phyloP scores from a whole-genome alignment of 2,888 invertebrate genomes.

The Nymphalis urticae region DNA sequence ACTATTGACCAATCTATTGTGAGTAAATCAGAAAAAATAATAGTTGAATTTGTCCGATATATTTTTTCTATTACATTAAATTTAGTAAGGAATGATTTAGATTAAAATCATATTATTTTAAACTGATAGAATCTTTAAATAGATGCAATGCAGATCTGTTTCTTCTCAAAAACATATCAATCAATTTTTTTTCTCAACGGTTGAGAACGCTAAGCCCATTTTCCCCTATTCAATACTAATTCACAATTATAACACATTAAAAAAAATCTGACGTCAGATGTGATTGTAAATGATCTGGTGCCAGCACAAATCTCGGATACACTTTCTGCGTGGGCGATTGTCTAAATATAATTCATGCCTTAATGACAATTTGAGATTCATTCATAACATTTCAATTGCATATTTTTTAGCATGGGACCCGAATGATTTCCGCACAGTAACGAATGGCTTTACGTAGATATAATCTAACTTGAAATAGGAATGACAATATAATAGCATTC shows the following conservation, averaged over 20 bases:
- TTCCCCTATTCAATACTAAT: not conserved
- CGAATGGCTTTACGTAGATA: not conserved
- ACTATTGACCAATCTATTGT: not conserved
- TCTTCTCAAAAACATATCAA: conserved; percentile 21
- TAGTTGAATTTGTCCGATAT: no score
- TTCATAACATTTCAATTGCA: conserved; percentile 33
- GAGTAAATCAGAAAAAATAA: not conserved
- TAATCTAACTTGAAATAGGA: conserved; percentile 54
- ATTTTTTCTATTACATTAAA: not conserved
- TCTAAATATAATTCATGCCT: conserved; percentile 47
- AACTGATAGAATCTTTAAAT: conserved; percentile 22
- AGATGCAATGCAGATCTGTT: conserved; percentile 24
- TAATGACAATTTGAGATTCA: conserved; percentile 43
- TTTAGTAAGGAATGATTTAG: not conserved
- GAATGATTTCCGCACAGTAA: conserved; percentile 1
- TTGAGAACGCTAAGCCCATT: not conserved
- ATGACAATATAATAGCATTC: conserved; percentile 63
- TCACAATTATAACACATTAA: not conserved
- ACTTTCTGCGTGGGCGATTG: conserved; percentile 39
- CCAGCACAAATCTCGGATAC: conserved; percentile 40
- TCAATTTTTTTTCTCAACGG: not conserved
- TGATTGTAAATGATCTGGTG: conserved; percentile 36
- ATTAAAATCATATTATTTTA: conserved; percentile 19
- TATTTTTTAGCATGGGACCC: not conserved
- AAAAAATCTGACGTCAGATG: conserved; percentile 23